These are phyloP conservation scores for Paelopatides confundens DNA, from an alignment of 53 echinoderm and acorn worm species.

Conservation along the genomic window DNA sequence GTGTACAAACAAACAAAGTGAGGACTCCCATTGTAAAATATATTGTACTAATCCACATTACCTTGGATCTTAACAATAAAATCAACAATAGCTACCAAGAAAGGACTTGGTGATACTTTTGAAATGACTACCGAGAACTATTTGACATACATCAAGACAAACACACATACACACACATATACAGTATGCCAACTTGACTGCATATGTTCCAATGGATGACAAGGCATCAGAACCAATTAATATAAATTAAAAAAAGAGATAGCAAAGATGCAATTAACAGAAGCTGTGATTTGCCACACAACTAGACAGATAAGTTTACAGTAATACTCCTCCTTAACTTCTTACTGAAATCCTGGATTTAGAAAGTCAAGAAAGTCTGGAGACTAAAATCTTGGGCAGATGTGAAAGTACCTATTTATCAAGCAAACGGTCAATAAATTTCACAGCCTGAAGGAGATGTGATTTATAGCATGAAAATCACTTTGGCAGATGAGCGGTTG, in stretches of 20 bases:
- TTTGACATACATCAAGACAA: no score
- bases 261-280: conserved; percentile 2
- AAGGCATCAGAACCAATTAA: not conserved
- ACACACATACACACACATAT: no score
- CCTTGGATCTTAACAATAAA: no score
- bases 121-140: no score
- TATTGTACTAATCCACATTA: no score
- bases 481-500: not conserved
- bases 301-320: not conserved
- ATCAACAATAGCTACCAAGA: no score
- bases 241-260: no score
- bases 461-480: not conserved
- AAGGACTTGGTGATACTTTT: no score
- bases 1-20: no score
- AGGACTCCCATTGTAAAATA: no score
- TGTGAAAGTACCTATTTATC: not conserved
- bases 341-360: not conserved
- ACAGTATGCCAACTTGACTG: no score
- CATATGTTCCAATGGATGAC: no score
- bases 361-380: not conserved
- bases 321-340: not conserved
- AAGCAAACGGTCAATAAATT: not conserved
- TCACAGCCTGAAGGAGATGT: conserved; percentile 3
- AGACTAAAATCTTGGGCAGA: not conserved
- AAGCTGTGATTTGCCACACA: not conserved